Conservation (phyloP, 37 sponge, comb jelly and placozoan genomes). For the Agelas oroides region DNA sequence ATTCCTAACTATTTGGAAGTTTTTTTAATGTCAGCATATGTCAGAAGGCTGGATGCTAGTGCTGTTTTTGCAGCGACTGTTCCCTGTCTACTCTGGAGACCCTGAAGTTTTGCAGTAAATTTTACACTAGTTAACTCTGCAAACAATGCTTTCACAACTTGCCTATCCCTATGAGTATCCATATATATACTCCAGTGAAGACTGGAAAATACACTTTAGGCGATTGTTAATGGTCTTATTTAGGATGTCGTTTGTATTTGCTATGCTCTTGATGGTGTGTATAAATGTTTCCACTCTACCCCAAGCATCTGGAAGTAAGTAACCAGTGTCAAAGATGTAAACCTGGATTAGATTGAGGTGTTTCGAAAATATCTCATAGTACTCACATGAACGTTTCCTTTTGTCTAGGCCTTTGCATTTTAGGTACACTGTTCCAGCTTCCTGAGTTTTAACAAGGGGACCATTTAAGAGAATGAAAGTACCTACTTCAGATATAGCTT, state of each 20-base stretch:
- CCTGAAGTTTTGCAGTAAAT: slow-evolving; percentile 1
- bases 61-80: neutral
- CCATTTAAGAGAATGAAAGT: no score
- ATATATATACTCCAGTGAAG: neutral
- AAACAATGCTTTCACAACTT: slow-evolving; percentile 6
- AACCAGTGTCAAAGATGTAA: slow-evolving; percentile 4
- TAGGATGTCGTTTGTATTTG: neutral
- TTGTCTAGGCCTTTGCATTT: no score
- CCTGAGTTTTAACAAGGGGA: no score
- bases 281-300: neutral
- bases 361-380: neutral
- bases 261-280: neutral
- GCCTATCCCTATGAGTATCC: slow-evolving; percentile 17
- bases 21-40: neutral
- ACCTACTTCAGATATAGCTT: no score
- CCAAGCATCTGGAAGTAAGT: neutral
- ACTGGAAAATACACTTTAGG: neutral
- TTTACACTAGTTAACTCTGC: slow-evolving; percentile 21
- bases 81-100: slow-evolving; percentile 12
- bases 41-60: neutral
- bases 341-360: slow-evolving; percentile 10
- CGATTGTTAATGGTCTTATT: neutral
- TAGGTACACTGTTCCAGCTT: no score
- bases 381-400: neutral
- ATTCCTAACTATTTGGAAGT: slow-evolving; percentile 11